A percentile compares a stretch with the other conserved stretches of the same genome.
Conservation (phyloP, 1,140 invertebrate species). For the Drosophila sulfurigaster region DNA sequence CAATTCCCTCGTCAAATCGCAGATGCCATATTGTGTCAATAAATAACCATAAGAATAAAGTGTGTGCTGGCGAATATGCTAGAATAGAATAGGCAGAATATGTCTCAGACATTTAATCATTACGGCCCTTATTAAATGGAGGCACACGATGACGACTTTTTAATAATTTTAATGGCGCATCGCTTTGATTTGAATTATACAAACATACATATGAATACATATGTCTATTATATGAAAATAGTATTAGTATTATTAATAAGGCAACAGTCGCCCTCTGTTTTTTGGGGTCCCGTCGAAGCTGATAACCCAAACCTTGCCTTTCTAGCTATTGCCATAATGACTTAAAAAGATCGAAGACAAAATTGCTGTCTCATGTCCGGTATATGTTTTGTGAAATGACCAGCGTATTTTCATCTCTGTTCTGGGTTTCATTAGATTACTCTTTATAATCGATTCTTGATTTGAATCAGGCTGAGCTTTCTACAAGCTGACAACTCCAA, state of each 20-base stretch:
- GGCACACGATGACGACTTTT: slow-evolving; percentile 35
- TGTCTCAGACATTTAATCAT: neutral
- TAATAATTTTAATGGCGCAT: slow-evolving; percentile 58
- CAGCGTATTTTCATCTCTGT: neutral
- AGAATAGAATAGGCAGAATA: neutral
- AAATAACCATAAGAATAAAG: slow-evolving; percentile 4
- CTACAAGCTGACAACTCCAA: neutral
- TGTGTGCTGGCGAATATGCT: neutral
- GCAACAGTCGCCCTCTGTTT: slow-evolving; percentile 7
- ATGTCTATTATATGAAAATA: neutral
- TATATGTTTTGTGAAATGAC: slow-evolving; percentile 12
- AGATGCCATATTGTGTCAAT: slow-evolving; percentile 20
- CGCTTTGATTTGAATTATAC: neutral
- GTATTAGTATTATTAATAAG: slow-evolving; percentile 1
- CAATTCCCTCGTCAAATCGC: slow-evolving; percentile 28
- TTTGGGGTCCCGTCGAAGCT: slow-evolving; percentile 13
- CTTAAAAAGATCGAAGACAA: slow-evolving; percentile 3
- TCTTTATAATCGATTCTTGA: neutral
- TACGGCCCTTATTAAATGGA: too few relatives aligned
- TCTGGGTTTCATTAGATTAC: neutral
- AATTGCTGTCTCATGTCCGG: slow-evolving; percentile 46
- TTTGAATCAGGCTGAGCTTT: neutral
- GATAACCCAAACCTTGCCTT: slow-evolving; percentile 32
- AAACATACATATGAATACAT: neutral
- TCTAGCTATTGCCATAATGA: slow-evolving; percentile 18